Evolutionary conservation across 2,888 invertebrate genomes (phyloP).

Genomic region (Corythucha ciliata): DNA sequence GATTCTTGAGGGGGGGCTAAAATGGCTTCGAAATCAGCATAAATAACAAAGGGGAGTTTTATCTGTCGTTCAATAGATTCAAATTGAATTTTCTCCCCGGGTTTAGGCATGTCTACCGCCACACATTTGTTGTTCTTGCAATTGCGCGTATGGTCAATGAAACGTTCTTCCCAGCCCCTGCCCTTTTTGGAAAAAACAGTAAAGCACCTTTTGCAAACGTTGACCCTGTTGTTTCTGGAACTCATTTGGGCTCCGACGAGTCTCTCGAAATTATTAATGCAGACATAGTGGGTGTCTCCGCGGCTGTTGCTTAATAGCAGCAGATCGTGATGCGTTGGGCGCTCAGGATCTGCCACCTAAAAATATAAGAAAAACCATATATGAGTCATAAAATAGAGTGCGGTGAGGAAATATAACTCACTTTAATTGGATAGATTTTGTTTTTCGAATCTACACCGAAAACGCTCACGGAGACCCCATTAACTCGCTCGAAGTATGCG

Average conservation of each 20-base stretch:
- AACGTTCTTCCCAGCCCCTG: neutral
- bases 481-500: conserved; percentile 1
- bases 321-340: neutral
- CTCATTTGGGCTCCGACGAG: neutral
- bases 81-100: neutral
- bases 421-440: conserved; percentile 6
- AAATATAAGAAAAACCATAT: no score
- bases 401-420: no score
- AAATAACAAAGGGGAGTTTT: neutral
- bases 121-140: neutral
- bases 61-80: neutral
- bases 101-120: neutral
- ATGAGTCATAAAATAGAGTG: no score
- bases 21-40: conserved; percentile 7
- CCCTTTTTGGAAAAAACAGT: neutral
- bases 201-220: conserved; percentile 1
- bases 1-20: neutral
- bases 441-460: conserved; percentile 5
- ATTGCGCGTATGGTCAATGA: neutral
- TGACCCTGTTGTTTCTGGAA: neutral
- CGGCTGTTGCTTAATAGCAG: neutral
- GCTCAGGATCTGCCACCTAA: neutral
- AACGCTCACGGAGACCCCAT: conserved; percentile 2
- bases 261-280: neutral
- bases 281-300: neutral